These are phyloP conservation scores for Autographa pulchrina DNA, from an alignment of 2,888 invertebrate genomes.

Conservation along the genomic window DNA sequence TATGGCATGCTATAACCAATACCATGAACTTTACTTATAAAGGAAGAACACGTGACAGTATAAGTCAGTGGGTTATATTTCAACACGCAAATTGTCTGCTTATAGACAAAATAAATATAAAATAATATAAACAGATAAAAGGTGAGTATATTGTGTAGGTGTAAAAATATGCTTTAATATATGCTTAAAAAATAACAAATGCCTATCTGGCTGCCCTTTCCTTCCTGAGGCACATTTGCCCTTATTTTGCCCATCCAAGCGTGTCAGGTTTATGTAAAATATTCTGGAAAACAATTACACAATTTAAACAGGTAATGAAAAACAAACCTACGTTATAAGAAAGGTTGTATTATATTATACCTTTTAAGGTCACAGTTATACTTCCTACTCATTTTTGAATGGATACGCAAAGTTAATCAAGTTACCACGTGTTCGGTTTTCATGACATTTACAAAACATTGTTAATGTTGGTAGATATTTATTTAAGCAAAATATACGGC, in stretches of 20 bases:
- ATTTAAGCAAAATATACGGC: neutral
- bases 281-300: constrained; percentile 6
- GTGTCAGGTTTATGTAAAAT: neutral
- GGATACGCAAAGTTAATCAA: constrained; percentile 9
- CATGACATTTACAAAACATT: neutral
- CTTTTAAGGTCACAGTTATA: neutral
- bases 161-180: no score
- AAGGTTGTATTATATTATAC: constrained; percentile 31
- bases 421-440: constrained; percentile 1
- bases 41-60: no score
- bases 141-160: no score
- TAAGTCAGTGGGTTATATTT: no score
- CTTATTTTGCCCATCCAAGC: neutral
- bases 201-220: neutral
- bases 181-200: neutral
- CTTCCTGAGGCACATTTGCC: neutral
- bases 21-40: no score
- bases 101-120: no score
- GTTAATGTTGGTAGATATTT: neutral
- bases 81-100: no score
- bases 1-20: no score
- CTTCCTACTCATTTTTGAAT: neutral
- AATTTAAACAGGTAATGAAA: constrained; percentile 22
- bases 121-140: no score
- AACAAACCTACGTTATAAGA: constrained; percentile 16